A percentile compares a stretch with the other conserved stretches of the same genome.
Evolutionary conservation across 92 coral and sea anemone genomes (phyloP).

Genomic region (Plumapathes pennacea): DNA sequence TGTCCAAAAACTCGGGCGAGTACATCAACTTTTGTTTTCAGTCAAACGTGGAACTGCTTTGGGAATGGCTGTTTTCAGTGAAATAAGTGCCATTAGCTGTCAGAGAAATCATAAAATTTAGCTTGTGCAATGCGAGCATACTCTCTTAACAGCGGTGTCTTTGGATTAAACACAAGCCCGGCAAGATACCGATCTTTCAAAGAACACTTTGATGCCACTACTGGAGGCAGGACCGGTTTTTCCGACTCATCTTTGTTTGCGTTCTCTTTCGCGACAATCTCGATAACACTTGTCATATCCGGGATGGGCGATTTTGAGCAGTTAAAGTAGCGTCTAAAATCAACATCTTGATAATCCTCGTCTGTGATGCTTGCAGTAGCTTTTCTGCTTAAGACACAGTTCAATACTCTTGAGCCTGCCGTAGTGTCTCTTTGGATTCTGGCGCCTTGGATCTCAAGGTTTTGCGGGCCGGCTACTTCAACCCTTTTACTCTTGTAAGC

Average conservation of each 20-base stretch:
- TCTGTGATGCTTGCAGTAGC: conserved; percentile 14
- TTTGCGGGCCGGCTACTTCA: no score
- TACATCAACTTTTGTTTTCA: no score
- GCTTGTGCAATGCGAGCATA: conserved; percentile 53
- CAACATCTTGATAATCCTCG: conserved; percentile 55
- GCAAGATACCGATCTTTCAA: conserved; percentile 45
- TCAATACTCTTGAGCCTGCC: conserved; percentile 29
- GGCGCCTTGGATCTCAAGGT: not conserved
- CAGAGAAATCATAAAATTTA: conserved; percentile 30
- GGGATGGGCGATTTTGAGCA: no score
- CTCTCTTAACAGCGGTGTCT: conserved; percentile 62
- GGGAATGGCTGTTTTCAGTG: no score
- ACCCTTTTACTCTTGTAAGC: no score
- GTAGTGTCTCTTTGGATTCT: not conserved
- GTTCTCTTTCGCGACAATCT: conserved; percentile 52
- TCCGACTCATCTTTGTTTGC: not conserved
- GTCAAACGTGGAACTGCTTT: no score
- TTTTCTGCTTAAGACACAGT: conserved; percentile 44
- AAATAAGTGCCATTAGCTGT: no score
- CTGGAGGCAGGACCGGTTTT: conserved; percentile 44
- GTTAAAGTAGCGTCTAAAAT: no score
- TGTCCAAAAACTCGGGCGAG: no score
- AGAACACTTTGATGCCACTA: conserved; percentile 36
- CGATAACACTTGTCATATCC: conserved; percentile 37
- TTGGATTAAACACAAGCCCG: conserved; percentile 24